These are phyloP conservation scores for Sinonovacula constricta DNA, from an alignment of 1,140 invertebrate genomes.

Conservation along the genomic window DNA sequence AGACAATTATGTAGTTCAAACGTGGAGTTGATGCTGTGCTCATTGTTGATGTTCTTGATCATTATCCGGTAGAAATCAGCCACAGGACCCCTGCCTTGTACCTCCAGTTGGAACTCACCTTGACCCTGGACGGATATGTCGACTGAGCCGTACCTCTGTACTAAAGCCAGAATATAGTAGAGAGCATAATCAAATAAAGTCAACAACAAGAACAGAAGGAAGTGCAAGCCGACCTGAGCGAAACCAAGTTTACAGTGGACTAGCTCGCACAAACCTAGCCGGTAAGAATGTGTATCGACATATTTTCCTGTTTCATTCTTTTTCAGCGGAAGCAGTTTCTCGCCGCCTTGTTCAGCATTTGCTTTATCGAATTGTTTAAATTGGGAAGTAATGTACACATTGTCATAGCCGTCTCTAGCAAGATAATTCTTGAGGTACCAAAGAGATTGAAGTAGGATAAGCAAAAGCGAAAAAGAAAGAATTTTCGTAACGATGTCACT, in stretches of 20 bases:
- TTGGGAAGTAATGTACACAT: constrained; percentile 47
- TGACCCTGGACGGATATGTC: constrained; percentile 30
- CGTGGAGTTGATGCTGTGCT: constrained; percentile 11
- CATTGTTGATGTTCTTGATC: constrained; percentile 16
- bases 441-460: constrained; percentile 40
- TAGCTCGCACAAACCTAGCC: constrained; percentile 22
- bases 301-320: constrained; percentile 43
- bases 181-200: constrained; percentile 48
- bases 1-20: constrained; percentile 39
- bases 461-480: constrained; percentile 26
- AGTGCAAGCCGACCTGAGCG: constrained; percentile 46
- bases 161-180: constrained; percentile 39
- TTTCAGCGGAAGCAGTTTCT: constrained; percentile 43
- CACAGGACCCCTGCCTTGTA: constrained; percentile 35
- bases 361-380: constrained; percentile 37
- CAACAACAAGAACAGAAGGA: constrained; percentile 29
- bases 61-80: constrained; percentile 51
- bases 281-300: constrained; percentile 17
- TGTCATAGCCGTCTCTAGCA: constrained; percentile 47
- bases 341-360: background rate
- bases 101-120: constrained; percentile 9
- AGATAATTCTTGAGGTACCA: constrained; percentile 46
- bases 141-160: constrained; percentile 39
- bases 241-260: constrained; percentile 37
- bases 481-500: background rate